Evolutionary conservation across 2,113 vertebrate species (phyloP), one percentile per base, ranked within the genome.

Genomic region (Colius striatus): DNA sequence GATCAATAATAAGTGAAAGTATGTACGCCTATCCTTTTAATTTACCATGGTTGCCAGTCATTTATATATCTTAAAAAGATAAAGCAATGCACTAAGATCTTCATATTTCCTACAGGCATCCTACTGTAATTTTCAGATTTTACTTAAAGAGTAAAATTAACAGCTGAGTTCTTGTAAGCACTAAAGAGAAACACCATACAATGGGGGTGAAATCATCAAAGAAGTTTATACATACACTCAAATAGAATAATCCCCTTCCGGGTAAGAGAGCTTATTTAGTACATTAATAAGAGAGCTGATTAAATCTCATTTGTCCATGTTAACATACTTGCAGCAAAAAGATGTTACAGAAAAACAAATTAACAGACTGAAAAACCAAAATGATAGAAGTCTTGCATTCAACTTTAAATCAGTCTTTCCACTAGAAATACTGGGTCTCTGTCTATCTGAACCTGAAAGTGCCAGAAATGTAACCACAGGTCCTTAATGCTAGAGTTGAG

Each of bases 1-100:
- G 66, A 58, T 34, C 77, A 67, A 18, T 5, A 61, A 23, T 9
- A 55, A 32, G 16, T 58, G 61, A 68, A 73, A 79, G 43, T 16
- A 54, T 1, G 23, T 5, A 36, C 16, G 19, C 34, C 32, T 66
- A 70, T 48, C 26, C 47, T 78, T 83, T 88, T 47, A 6, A n/a
- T 87, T 71, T 92, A 75, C 55, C 4, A 9, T 32, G 26, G 67
- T 13, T 91, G 53, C 55, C 89, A 92, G 60, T 51, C 58, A 78
- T 79, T 87, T 87, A 73, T n/a, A 7, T 55, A 82, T 84, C 53
- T 88, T 76, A 84, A 36, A 50, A 90, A 95, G 90, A 79, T 43
- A 30, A 74, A 80, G 91, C 60, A 90, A 84, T 30, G 4, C 6
- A 60, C 12, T 10, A 84, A 75, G 16, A 78, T 30, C 23, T 34